These are phyloP conservation scores for human DNA, from an alignment of 2,113 vertebrate genomes.

Conservation along the genomic window GRCh38 chr20:35339001-35339500, in stretches of 20 bases:
- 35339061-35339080: neutral
- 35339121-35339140: neutral
- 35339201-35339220: neutral
- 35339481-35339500: neutral
- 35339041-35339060: neutral
- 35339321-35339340: neutral
- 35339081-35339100: neutral
- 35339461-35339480: neutral
- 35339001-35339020: constrained; percentile 23
- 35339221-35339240: neutral
- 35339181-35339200: neutral
- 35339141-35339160: neutral
- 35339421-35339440: neutral
- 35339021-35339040: neutral
- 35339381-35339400: neutral
- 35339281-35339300: neutral
- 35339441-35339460: neutral
- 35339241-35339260: neutral
- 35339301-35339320: neutral
- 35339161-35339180: neutral
- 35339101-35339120: neutral
- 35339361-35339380: neutral
- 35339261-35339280: neutral
- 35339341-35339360: neutral
- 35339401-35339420: neutral